Base-by-base conservation (phyloP, 2,113 vertebrate species). In the Malurus cyaneus region DNA sequence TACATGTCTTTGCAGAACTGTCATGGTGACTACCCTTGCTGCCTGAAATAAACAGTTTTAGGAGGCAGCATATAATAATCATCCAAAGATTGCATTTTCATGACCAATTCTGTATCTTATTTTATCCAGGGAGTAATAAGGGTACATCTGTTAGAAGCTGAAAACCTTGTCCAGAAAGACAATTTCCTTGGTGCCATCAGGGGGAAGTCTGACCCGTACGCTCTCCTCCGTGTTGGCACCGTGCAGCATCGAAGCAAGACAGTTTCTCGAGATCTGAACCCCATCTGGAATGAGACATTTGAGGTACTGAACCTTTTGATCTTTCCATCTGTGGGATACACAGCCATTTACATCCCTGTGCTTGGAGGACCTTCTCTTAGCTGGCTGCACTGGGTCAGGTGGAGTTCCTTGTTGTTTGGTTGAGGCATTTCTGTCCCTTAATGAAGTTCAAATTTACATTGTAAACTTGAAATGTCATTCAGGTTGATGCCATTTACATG, bases 151-250 rank as follows among this genome's bases (percentile, higher is more conserved):
- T 41, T 99, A 86, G 99, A 99, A 92, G 99, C 98, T 13, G 97
- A 97, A 92, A 97, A 99, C 80, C 98, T 99, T 83, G 95, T 99
- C 57, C 98, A 98, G 36, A 99, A 98, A 88, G 99, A 99, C 89
- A 98, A 96, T 25, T 99, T 98, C 92, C 98, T 99, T 96, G 99
- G 99, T 32, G 95, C 99, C 13, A 98, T 99, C 44, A 98, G 98
- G 83, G 99, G 99, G 41, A 99, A 99, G 92, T 99, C 99, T 9
- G 99, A 99, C 92, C 99, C 99, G 0, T 99, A 99, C 0, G 98
- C 98, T 36, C 97, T 97, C 11, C 96, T 99, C 81, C 96, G 98
- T 3, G 98, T 99, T 3, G 99, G 99, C 81, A 98, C 98, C 39
- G 91, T 77, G 49, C 87, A 97, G 3, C 96, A 98, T 93, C 98